A percentile compares a stretch with the other conserved stretches of the same genome.
phyloP scores from a whole-genome alignment of 2,888 invertebrate species.

The Dorcus parallelipipedus region DNA sequence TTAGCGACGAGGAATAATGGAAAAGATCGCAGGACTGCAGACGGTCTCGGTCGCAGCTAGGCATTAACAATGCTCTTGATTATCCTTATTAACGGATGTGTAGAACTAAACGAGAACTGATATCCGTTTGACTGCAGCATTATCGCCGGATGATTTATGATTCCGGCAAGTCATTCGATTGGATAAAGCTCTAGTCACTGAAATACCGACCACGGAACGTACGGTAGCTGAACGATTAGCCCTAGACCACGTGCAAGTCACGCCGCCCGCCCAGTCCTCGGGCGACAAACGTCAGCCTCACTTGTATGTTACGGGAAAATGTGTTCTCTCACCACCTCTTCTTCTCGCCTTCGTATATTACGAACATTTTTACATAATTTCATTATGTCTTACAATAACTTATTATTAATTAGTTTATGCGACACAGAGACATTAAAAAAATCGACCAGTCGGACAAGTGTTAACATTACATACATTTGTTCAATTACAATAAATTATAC shows the following conservation, averaged over 20 bases:
- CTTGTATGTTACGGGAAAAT: neutral
- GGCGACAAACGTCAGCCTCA: conserved; percentile 26
- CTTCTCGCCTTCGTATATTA: neutral
- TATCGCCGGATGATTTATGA: conserved; percentile 34
- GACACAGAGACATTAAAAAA: too few species aligned
- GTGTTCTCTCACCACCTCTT: neutral
- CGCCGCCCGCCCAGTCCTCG: conserved; percentile 31
- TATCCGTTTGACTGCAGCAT: conserved; percentile 22
- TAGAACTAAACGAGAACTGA: neutral
- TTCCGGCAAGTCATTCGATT: conserved; percentile 29
- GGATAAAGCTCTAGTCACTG: conserved; percentile 29
- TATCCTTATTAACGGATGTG: conserved; percentile 20
- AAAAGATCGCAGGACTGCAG: conserved; percentile 36
- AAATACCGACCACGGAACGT: conserved; percentile 14
- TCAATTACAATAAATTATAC: too few species aligned
- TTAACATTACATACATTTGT: too few species aligned
- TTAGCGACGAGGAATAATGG: conserved; percentile 42
- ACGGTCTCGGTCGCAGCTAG: conserved; percentile 14
- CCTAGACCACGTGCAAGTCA: conserved; percentile 37
- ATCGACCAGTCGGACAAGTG: too few species aligned
- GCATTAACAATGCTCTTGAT: conserved; percentile 22
- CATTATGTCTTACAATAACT: too few species aligned
- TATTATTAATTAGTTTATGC: too few species aligned
- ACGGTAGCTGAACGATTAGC: conserved; percentile 36
- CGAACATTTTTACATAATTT: neutral